Conservation (phyloP, 2,888 invertebrate species). For the Luperina testacea region DNA sequence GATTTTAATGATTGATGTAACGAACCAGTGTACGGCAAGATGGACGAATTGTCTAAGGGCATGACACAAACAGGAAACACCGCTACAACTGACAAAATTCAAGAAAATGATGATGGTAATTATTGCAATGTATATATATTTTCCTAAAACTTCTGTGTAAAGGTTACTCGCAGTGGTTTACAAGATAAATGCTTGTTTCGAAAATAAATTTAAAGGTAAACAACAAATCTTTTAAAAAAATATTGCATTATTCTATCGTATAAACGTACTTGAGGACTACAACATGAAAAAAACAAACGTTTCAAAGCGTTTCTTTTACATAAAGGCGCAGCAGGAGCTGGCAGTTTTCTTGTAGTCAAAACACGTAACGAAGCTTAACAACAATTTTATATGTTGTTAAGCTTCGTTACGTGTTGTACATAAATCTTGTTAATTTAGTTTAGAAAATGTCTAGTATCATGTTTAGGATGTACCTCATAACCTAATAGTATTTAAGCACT, state of each 20-base stretch:
- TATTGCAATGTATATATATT: conserved; percentile 56
- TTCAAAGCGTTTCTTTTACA: neutral
- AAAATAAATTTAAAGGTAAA: conserved; percentile 54
- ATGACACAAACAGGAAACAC: conserved; percentile 90
- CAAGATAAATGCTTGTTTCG: conserved; percentile 4
- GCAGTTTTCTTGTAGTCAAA: neutral
- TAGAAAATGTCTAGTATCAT: neutral
- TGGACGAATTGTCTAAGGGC: conserved; percentile 90
- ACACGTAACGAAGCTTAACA: too few relatives aligned
- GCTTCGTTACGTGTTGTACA: neutral
- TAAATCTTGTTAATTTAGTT: neutral
- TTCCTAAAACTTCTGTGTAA: neutral
- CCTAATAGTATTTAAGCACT: neutral
- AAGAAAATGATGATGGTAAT: conserved; percentile 87
- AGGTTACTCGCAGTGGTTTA: neutral
- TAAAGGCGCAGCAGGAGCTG: neutral
- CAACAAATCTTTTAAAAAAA: conserved; percentile 41
- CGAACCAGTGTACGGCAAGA: conserved; percentile 89
- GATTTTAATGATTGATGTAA: conserved; percentile 88
- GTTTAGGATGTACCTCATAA: neutral
- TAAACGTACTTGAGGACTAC: neutral
- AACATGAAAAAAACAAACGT: neutral
- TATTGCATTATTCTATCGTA: neutral
- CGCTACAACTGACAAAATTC: conserved; percentile 88
- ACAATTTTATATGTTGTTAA: too few relatives aligned